These are phyloP conservation scores for Nemurella pictetii DNA, from an alignment of 2,888 invertebrate species.

Conservation along the genomic window DNA sequence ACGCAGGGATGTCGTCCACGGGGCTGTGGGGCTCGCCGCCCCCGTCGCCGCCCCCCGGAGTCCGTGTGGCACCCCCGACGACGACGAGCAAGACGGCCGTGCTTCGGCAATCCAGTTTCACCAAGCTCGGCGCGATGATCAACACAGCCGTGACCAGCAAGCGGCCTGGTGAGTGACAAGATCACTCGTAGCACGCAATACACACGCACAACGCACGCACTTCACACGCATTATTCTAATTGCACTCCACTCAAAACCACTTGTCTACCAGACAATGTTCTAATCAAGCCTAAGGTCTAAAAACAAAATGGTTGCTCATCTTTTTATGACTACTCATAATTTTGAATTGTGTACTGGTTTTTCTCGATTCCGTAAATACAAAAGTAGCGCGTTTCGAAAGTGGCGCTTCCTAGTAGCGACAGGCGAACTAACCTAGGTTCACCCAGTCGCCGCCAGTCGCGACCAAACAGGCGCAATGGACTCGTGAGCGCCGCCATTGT, in stretches of 20 bases:
- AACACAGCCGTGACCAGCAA: constrained; percentile 62
- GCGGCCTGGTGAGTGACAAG: constrained; percentile 51
- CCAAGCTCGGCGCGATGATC: constrained; percentile 64
- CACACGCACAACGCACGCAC: no score
- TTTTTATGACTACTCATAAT: no score
- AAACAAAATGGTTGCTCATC: no score
- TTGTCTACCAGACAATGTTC: no score
- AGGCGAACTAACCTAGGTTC: not conserved
- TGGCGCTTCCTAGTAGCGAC: not conserved
- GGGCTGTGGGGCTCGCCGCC: constrained; percentile 45
- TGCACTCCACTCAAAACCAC: no score
- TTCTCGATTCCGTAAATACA: not conserved
- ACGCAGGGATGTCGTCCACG: not conserved
- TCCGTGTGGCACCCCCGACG: constrained; percentile 32
- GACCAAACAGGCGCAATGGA: constrained; percentile 54
- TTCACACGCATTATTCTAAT: no score
- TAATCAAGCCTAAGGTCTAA: no score
- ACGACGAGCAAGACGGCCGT: constrained; percentile 50
- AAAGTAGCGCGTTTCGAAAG: not conserved
- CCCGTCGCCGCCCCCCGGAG: constrained; percentile 44
- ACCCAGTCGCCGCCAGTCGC: constrained; percentile 34
- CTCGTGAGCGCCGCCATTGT: constrained; percentile 60
- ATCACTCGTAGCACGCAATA: no score
- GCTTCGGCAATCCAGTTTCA: constrained; percentile 65
- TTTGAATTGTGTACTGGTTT: no score